These are phyloP conservation scores for Heteromurus nitidus DNA, from an alignment of 2,888 invertebrate genomes.

Conservation along the genomic window DNA sequence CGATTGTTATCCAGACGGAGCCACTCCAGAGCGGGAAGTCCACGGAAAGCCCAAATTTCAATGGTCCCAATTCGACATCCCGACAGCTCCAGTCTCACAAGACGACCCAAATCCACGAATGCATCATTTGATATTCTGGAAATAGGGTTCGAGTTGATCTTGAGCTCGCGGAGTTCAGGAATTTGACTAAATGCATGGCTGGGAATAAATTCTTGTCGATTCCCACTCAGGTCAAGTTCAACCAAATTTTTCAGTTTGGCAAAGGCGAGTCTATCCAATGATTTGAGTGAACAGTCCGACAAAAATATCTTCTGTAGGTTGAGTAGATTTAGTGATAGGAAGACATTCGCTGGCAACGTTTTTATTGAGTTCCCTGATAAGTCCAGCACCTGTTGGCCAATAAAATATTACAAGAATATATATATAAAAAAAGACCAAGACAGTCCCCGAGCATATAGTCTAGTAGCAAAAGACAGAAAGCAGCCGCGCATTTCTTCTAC, in stretches of 20 bases:
- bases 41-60: conserved; percentile 83
- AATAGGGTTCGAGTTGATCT: conserved; percentile 86
- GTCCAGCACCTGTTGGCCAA: conserved; percentile 82
- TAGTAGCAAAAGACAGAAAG: too few relatives aligned
- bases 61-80: conserved; percentile 83
- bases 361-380: conserved; percentile 84
- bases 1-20: conserved; percentile 86
- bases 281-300: conserved; percentile 82
- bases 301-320: conserved; percentile 88
- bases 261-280: conserved; percentile 84
- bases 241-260: conserved; percentile 87
- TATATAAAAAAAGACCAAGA: too few relatives aligned
- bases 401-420: too few relatives aligned
- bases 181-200: conserved; percentile 84
- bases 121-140: conserved; percentile 83
- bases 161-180: conserved; percentile 84
- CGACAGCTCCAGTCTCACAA: conserved; percentile 84
- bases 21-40: conserved; percentile 85
- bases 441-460: too few relatives aligned
- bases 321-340: conserved; percentile 84
- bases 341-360: conserved; percentile 83
- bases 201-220: conserved; percentile 82
- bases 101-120: conserved; percentile 78
- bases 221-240: conserved; percentile 87
- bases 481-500: too few relatives aligned